phyloP scores from a whole-genome alignment of 1,140 invertebrate species.

The Ganaspis sp. region DNA sequence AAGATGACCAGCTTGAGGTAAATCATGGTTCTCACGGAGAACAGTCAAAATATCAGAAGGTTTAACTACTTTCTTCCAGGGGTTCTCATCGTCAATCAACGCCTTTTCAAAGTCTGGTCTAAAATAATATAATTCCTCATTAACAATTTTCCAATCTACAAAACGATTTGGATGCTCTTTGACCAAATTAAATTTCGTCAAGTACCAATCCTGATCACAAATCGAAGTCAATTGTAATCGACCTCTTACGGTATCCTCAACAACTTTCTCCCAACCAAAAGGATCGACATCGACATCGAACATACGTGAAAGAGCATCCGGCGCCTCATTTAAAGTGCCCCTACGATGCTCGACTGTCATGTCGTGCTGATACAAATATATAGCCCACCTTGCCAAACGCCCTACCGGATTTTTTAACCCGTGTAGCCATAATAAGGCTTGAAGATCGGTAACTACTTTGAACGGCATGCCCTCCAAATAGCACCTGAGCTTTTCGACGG shows the following conservation, averaged over 20 bases:
- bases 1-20: too few species aligned
- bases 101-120: conserved; percentile 12
- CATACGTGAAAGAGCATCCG: too few species aligned
- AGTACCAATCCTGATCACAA: conserved; percentile 22
- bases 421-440: too few species aligned
- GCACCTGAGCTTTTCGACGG: too few species aligned
- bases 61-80: conserved; percentile 31
- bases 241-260: too few species aligned
- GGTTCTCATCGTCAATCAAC: too few species aligned
- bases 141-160: not conserved
- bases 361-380: conserved; percentile 32
- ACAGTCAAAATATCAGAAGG: not conserved
- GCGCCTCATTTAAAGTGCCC: conserved; percentile 38
- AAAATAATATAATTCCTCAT: not conserved
- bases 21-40: not conserved
- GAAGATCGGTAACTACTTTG: too few species aligned
- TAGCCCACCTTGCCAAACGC: conserved; percentile 29
- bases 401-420: too few species aligned
- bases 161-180: not conserved
- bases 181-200: conserved; percentile 36
- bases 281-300: too few species aligned
- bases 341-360: conserved; percentile 26
- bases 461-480: too few species aligned
- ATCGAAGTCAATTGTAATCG: conserved; percentile 30
- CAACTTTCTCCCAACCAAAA: too few species aligned